Evolutionary conservation across 2,113 vertebrate species (phyloP).

Genomic region (Cynocephalus volans): DNA sequence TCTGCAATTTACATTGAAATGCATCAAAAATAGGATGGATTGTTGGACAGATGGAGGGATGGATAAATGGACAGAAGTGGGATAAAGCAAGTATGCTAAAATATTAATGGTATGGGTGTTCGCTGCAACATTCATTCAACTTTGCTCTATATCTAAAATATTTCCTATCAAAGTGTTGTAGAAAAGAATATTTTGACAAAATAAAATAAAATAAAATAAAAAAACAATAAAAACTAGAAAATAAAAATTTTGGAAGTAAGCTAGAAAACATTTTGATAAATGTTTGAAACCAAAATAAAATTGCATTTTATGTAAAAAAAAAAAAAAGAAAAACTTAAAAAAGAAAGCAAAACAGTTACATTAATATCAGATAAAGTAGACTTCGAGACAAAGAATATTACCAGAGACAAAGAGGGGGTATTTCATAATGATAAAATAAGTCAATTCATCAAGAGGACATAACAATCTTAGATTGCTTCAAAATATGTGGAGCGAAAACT

Average conservation of each 20-base stretch:
- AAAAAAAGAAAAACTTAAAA: neutral
- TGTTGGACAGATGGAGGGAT: neutral
- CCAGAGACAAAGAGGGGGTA: neutral
- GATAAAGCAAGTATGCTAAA: constrained; percentile 29
- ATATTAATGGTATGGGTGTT: constrained; percentile 34
- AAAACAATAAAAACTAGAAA: neutral
- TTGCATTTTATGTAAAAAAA: no score
- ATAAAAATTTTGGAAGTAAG: no score
- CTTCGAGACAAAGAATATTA: neutral
- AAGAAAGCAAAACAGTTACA: neutral
- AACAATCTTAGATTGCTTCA: neutral
- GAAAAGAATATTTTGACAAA: neutral
- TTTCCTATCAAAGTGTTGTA: constrained; percentile 34
- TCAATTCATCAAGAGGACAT: constrained; percentile 46
- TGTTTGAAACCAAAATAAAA: no score
- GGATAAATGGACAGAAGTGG: neutral
- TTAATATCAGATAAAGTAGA: constrained; percentile 39
- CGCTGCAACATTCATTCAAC: neutral
- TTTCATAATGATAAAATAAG: constrained; percentile 30
- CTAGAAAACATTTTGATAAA: no score
- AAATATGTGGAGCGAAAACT: constrained; percentile 21
- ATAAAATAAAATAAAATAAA: neutral
- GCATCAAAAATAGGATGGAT: neutral
- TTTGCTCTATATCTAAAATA: constrained; percentile 49
- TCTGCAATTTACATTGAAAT: constrained; percentile 11